These are phyloP conservation scores for Fundulus diaphanus DNA, from an alignment of 2,797 vertebrate species.

Conservation along the genomic window DNA sequence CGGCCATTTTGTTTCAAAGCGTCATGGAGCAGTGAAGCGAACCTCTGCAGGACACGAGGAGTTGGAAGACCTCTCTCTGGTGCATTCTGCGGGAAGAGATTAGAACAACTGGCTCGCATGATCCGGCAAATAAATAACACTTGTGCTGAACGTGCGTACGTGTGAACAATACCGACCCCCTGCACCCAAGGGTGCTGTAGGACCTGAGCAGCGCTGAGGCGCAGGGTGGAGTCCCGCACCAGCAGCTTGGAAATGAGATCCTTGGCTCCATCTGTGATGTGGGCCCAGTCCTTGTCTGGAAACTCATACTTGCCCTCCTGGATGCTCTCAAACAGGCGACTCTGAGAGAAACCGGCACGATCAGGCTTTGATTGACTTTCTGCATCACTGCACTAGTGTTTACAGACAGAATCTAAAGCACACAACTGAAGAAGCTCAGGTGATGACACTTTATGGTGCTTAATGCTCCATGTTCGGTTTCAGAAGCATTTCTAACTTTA, in stretches of 20 bases:
- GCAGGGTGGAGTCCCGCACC: conserved; percentile 92
- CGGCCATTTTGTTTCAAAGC: neutral
- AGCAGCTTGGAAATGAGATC: conserved; percentile 96
- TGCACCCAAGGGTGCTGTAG: conserved; percentile 94
- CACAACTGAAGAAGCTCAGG: no score
- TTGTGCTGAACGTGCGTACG: neutral
- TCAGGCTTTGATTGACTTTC: neutral
- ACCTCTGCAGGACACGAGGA: conserved; percentile 95
- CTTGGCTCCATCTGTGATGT: conserved; percentile 92
- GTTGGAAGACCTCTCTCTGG: conserved; percentile 95
- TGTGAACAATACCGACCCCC: conserved; percentile 83
- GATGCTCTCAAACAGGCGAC: conserved; percentile 95
- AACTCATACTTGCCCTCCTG: conserved; percentile 98
- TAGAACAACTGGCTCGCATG: neutral
- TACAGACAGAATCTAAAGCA: neutral
- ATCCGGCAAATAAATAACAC: neutral
- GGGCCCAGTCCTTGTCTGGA: conserved; percentile 94
- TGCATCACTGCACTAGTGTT: neutral
- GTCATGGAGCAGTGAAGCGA: conserved; percentile 28
- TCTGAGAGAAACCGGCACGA: conserved; percentile 72
- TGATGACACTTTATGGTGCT: no score
- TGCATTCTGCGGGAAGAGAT: conserved; percentile 83
- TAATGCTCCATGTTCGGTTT: no score
- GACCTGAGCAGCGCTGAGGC: conserved; percentile 93
- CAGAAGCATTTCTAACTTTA: no score